These are phyloP conservation scores for Rhizoglyphus robini DNA, from an alignment of 1,140 invertebrate species.

Conservation along the genomic window DNA sequence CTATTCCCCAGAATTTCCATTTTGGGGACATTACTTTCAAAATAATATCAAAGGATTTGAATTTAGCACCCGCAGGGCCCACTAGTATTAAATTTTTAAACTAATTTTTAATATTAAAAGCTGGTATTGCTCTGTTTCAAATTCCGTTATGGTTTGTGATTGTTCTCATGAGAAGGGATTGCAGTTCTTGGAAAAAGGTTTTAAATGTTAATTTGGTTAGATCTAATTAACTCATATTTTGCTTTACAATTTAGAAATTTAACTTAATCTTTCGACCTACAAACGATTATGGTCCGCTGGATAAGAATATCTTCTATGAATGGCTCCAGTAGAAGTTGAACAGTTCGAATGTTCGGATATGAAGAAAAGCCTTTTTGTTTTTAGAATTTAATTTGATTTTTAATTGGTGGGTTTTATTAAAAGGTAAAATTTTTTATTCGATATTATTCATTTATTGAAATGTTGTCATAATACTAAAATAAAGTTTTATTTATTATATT, in stretches of 20 bases:
- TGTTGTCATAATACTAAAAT: no score
- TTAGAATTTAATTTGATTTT: no score
- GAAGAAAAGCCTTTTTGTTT: no score
- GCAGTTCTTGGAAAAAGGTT: neutral
- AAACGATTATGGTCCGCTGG: constrained; percentile 21
- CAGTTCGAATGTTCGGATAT: no score
- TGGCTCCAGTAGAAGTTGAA: constrained; percentile 3
- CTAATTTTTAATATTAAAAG: neutral
- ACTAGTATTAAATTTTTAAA: neutral
- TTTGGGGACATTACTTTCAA: no score
- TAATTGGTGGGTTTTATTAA: no score
- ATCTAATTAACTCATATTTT: neutral
- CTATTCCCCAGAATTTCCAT: no score
- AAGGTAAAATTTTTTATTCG: no score
- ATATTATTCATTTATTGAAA: no score
- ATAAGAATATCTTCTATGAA: neutral
- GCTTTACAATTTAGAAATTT: constrained; percentile 19
- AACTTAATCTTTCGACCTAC: constrained; percentile 12
- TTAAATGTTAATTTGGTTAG: neutral
- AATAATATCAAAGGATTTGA: no score
- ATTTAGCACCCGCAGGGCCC: no score
- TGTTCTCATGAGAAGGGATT: neutral
- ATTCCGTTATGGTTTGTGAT: constrained; percentile 25
- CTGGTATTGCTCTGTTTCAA: constrained; percentile 16
- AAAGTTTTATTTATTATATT: no score